These are phyloP conservation scores for Chrysochloris asiatica DNA, from an alignment of 2,113 vertebrate species.

Conservation along the genomic window DNA sequence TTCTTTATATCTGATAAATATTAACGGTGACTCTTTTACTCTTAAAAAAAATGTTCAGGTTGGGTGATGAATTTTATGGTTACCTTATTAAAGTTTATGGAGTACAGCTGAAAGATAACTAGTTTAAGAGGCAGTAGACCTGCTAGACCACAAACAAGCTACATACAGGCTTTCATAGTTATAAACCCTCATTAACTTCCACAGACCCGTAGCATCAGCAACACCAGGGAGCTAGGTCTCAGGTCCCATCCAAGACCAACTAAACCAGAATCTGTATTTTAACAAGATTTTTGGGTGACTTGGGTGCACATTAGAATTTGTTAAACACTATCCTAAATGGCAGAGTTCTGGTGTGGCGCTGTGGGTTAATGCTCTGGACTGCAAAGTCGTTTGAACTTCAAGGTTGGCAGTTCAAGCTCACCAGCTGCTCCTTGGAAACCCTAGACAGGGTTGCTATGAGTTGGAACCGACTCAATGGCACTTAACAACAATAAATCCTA, in stretches of 20 bases:
- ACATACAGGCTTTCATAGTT: background rate
- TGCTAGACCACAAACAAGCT: background rate
- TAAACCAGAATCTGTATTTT: background rate
- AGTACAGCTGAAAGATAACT: background rate
- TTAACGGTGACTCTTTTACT: background rate
- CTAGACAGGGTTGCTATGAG: no score
- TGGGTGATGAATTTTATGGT: background rate
- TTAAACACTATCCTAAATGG: background rate
- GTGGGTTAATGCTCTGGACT: no score
- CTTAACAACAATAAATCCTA: no score
- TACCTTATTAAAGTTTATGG: background rate
- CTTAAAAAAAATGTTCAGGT: background rate
- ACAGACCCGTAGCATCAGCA: background rate
- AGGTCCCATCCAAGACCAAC: background rate
- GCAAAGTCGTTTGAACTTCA: no score
- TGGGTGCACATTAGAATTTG: background rate
- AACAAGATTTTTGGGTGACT: background rate
- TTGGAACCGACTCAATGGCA: no score
- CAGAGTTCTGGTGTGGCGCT: no score
- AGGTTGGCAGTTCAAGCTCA: no score
- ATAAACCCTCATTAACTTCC: background rate
- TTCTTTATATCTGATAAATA: background rate
- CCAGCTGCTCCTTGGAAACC: no score
- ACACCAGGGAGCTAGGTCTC: background rate
- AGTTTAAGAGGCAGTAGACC: background rate